Percentiles rank a stretch among this genome's conserved stretches.
phyloP scores from a whole-genome alignment of 2,113 vertebrate species.

The Cardinalis cardinalis region DNA sequence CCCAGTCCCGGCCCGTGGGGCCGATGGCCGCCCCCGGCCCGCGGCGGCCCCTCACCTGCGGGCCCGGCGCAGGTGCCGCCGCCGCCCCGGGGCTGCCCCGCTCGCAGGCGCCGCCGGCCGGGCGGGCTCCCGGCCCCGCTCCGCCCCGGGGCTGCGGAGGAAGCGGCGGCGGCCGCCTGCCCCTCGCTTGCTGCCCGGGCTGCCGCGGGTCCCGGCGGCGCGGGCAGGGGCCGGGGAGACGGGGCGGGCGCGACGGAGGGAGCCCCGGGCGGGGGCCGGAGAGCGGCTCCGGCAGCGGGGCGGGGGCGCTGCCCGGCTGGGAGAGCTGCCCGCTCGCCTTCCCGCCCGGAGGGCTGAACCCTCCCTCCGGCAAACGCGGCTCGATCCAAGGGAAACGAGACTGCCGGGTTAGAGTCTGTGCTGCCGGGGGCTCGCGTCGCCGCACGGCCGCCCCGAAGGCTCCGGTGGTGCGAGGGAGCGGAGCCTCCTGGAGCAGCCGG shows the following conservation, averaged over 20 bases:
- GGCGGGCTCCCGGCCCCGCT: no score
- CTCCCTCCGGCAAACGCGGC: neutral
- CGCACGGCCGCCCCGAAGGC: rapidly evolving
- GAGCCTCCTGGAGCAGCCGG: neutral
- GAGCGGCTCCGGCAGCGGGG: neutral
- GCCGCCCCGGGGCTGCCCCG: neutral
- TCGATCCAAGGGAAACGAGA: rapidly evolving
- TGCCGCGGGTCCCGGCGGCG: neutral
- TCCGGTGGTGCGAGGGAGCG: neutral
- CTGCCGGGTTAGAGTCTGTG: rapidly evolving
- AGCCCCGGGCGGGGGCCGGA: neutral
- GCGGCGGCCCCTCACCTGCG: neutral
- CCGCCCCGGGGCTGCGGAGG: no score
- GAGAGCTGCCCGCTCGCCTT: neutral
- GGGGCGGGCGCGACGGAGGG: neutral
- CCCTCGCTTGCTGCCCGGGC: no score
- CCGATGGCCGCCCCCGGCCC: neutral
- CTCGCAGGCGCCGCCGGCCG: neutral
- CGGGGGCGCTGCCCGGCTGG: neutral
- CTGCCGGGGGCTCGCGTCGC: neutral
- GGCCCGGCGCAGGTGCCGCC: neutral
- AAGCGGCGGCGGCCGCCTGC: no score
- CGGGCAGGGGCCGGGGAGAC: neutral
- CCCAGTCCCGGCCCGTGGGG: neutral
- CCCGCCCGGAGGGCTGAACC: rapidly evolving